Evolutionary conservation across 1,140 invertebrate species (phyloP).

Genomic region (Thaumetopoea pityocampa): DNA sequence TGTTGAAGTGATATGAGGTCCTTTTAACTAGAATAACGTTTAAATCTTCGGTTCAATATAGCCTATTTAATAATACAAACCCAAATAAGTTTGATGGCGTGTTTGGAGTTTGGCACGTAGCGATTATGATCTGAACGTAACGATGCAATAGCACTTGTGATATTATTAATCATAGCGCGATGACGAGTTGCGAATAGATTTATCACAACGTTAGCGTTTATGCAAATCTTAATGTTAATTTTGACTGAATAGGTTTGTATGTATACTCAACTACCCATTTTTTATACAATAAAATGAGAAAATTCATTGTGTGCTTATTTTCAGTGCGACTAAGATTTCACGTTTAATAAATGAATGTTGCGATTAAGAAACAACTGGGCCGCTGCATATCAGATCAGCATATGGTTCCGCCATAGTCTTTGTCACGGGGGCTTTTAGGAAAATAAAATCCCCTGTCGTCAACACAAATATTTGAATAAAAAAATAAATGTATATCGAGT

Average conservation of each 20-base stretch:
- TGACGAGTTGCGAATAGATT: slow-evolving; percentile 16
- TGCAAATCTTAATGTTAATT: slow-evolving; percentile 45
- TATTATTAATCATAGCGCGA: slow-evolving; percentile 3
- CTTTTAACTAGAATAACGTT: slow-evolving; percentile 28
- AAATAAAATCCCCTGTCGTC: too few species aligned
- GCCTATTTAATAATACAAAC: slow-evolving; percentile 26
- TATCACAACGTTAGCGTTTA: slow-evolving; percentile 55
- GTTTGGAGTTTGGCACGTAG: slow-evolving; percentile 8
- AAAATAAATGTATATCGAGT: too few species aligned
- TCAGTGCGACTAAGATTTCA: too few species aligned
- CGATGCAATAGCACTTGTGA: slow-evolving; percentile 7
- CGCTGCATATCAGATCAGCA: too few species aligned
- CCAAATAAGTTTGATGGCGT: slow-evolving; percentile 18
- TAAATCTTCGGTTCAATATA: slow-evolving; percentile 27
- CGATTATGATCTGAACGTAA: slow-evolving; percentile 28
- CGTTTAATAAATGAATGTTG: too few species aligned
- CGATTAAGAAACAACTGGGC: too few species aligned
- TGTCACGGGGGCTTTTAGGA: too few species aligned
- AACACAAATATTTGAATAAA: too few species aligned
- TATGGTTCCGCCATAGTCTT: too few species aligned
- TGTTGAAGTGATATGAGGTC: slow-evolving; percentile 47
- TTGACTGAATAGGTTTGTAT: slow-evolving; percentile 67
- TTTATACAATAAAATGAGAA: slow-evolving; percentile 68
- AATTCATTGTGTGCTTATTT: too few species aligned
- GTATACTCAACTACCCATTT: slow-evolving; percentile 50